Conservation (phyloP, 30 jellyfish, hydroid and myxozoan species). For the Haliclystus octoradiatus region DNA sequence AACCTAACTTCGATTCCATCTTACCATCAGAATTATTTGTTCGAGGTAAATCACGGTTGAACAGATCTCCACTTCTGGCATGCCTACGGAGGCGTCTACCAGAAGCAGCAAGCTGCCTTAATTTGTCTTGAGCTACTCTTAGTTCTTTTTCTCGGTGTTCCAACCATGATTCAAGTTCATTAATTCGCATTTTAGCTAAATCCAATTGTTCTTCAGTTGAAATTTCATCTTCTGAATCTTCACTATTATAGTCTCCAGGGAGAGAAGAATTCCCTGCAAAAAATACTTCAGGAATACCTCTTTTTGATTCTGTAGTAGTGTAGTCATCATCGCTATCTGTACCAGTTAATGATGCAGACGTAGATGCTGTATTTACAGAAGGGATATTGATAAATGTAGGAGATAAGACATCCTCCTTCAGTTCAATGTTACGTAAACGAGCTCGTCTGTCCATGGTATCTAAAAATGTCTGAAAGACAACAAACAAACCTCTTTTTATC, state of each 20-base stretch:
- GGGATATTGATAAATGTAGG: neutral
- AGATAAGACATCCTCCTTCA: too few relatives aligned
- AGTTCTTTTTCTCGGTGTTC: constrained; percentile 61
- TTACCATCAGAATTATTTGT: too few relatives aligned
- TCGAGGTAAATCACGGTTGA: too few relatives aligned
- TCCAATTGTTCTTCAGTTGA: constrained; percentile 16
- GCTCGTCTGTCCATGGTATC: too few relatives aligned
- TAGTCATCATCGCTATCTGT: neutral
- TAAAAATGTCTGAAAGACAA: too few relatives aligned
- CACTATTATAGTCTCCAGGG: neutral
- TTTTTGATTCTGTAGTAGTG: neutral
- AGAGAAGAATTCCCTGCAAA: neutral
- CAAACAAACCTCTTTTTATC: too few relatives aligned
- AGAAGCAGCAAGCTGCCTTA: constrained; percentile 42
- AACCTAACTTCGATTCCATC: too few relatives aligned
- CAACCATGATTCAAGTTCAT: constrained; percentile 44
- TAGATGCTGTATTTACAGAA: neutral
- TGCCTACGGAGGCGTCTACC: constrained; percentile 58
- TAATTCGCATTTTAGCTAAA: constrained; percentile 42
- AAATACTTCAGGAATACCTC: neutral
- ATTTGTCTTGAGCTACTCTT: constrained; percentile 44
- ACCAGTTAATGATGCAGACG: neutral
- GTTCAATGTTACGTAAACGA: too few relatives aligned
- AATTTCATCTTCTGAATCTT: neutral
- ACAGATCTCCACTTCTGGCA: constrained; percentile 70